A percentile compares a stretch with the other conserved stretches of the same genome.
Conservation (phyloP, 2,888 invertebrate species). For the Stenoptilia bipunctidactyla region DNA sequence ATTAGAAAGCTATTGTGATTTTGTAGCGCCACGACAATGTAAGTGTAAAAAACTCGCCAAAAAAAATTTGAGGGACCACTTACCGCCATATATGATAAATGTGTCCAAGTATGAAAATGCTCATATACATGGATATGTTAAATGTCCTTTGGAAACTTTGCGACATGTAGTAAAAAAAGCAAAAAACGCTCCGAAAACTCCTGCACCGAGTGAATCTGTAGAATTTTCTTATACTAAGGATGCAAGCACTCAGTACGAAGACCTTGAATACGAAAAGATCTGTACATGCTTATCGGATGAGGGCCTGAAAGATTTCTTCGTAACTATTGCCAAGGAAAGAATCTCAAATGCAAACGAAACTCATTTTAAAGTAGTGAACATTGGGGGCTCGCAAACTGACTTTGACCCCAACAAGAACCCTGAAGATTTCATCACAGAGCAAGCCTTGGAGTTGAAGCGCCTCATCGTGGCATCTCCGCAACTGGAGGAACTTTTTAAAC, state of each 20-base stretch:
- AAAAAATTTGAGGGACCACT: slow-evolving; percentile 39
- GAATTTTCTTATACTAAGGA: slow-evolving; percentile 28
- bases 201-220: slow-evolving; percentile 12
- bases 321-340: slow-evolving; percentile 13
- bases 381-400: background rate
- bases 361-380: background rate
- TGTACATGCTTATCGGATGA: slow-evolving; percentile 45
- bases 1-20: slow-evolving; percentile 39
- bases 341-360: slow-evolving; percentile 13
- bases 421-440: background rate
- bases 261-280: slow-evolving; percentile 33
- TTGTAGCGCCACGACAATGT: slow-evolving; percentile 31
- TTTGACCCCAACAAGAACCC: background rate
- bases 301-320: slow-evolving; percentile 25
- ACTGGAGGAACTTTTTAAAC: background rate
- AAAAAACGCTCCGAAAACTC: slow-evolving; percentile 18
- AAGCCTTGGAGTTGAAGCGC: background rate
- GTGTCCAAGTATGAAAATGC: slow-evolving; percentile 32
- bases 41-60: slow-evolving; percentile 36
- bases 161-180: slow-evolving; percentile 33
- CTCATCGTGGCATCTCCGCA: background rate
- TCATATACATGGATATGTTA: slow-evolving; percentile 39
- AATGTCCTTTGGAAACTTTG: slow-evolving; percentile 28
- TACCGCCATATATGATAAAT: slow-evolving; percentile 48
- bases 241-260: slow-evolving; percentile 33